These are phyloP conservation scores for Thaleichthys pacificus DNA, from an alignment of 2,797 vertebrate species.

Conservation along the genomic window DNA sequence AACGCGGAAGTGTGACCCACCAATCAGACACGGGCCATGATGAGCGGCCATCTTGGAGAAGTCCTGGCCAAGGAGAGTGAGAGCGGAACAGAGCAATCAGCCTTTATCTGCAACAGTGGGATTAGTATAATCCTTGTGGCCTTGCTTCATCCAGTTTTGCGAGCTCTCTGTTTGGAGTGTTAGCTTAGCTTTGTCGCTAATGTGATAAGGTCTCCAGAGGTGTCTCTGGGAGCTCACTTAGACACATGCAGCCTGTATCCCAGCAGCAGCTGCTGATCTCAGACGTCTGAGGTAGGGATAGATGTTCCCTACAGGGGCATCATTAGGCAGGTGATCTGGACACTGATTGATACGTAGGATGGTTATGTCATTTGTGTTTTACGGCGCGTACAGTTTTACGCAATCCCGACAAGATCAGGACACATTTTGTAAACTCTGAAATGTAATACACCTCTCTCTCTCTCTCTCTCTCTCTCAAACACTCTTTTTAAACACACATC, in stretches of 20 bases:
- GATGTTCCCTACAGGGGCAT: too few species aligned
- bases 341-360: too few species aligned
- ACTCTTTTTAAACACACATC: too few species aligned
- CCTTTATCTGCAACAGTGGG: constrained; percentile 53
- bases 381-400: too few species aligned
- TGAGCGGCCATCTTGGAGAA: constrained; percentile 33
- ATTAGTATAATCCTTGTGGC: constrained; percentile 60
- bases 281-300: too few species aligned
- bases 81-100: constrained; percentile 58
- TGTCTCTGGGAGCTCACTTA: constrained; percentile 30
- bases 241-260: constrained; percentile 24
- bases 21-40: background rate
- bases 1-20: background rate
- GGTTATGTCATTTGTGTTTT: too few species aligned
- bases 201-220: constrained; percentile 45
- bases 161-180: constrained; percentile 34
- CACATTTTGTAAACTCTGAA: too few species aligned
- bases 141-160: constrained; percentile 51
- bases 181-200: constrained; percentile 46
- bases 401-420: too few species aligned
- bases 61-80: constrained; percentile 36
- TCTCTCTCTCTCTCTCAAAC: too few species aligned
- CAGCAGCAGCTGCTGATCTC: background rate
- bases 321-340: too few species aligned
- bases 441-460: too few species aligned